Evolutionary conservation across 2,888 invertebrate genomes (phyloP), one percentile per base, ranked within the genome.

Genomic region (Aspidiotus destructor): DNA sequence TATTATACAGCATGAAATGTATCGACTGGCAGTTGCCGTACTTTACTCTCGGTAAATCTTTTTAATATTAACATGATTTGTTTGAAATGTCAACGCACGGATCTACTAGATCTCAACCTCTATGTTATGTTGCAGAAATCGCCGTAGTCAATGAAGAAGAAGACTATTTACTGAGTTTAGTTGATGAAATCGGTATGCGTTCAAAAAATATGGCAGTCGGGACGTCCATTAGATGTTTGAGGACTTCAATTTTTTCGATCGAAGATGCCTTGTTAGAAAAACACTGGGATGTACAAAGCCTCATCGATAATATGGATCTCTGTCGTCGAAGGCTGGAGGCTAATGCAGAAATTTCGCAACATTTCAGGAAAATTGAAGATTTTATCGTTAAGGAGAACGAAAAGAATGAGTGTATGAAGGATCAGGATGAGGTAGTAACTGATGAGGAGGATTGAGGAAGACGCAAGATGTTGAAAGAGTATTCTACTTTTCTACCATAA

Each of bases 111-210:
- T 48, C 63, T 54, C 2, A 57, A 16, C 28, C 15, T 63, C 8
- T 54, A 6, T 60, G 52, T 48, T 48, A 48, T 48, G 71, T 81
- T 80, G 68, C 81, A 90, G 95, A 96, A 80, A 80, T 97, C 41
- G 89, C 92, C 76, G 84, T 87, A 52, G 84, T 92, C 40, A 94
- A 95, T 78, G 96, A 95, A 78, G 83, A 84, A 73, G 89, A 89
- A 72, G 79, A 81, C 58, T 92, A 87, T 76, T 78, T 98, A 16
- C 86, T 85, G 76, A 80, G 83, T 0, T 74, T 97, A n/a, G 78
- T 96, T 13, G 86, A 92, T 75, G 89, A 93, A 71, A 79, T 97
- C 52, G 98, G 93, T 7, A 76, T 88, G 1, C 84, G 86, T 75
- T 76, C 95, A 53, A 87, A 86, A 73, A 85, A 88, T 1, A 83